Conservation (phyloP, 2,797 vertebrate species). For the Myotis myotis region DNA sequence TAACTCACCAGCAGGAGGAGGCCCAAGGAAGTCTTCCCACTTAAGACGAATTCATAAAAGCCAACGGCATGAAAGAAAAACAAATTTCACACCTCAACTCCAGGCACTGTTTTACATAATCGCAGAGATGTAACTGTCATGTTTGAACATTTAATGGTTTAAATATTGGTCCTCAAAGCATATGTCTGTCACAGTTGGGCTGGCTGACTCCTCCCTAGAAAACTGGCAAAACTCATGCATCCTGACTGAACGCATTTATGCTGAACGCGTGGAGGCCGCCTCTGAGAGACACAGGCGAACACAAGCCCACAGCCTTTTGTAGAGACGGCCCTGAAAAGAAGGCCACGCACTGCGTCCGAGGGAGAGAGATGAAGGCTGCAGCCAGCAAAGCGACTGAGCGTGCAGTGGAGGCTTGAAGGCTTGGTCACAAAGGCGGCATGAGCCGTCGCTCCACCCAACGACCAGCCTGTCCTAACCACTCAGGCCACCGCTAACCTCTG, state of each 20-base stretch:
- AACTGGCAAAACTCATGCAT: neutral
- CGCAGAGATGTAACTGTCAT: neutral
- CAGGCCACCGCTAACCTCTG: neutral
- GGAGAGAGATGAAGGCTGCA: neutral
- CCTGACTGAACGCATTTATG: neutral
- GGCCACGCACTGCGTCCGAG: neutral
- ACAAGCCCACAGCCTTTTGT: neutral
- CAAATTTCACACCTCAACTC: neutral
- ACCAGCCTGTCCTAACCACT: neutral
- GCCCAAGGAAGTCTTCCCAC: neutral
- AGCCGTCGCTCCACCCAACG: neutral
- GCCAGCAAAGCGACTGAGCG: neutral
- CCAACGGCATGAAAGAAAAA: neutral
- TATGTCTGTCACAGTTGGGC: neutral
- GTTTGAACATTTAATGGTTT: neutral
- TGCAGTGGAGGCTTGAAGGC: fast-evolving
- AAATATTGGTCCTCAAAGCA: neutral
- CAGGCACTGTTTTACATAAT: neutral
- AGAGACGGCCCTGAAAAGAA: neutral
- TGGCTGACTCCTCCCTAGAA: neutral
- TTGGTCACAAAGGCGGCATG: neutral
- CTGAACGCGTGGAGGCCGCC: neutral
- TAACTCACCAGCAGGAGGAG: neutral
- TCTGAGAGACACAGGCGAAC: neutral
- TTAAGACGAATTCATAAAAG: neutral